Conservation (phyloP, 2,888 invertebrate species). For the Laspeyria flexula region DNA sequence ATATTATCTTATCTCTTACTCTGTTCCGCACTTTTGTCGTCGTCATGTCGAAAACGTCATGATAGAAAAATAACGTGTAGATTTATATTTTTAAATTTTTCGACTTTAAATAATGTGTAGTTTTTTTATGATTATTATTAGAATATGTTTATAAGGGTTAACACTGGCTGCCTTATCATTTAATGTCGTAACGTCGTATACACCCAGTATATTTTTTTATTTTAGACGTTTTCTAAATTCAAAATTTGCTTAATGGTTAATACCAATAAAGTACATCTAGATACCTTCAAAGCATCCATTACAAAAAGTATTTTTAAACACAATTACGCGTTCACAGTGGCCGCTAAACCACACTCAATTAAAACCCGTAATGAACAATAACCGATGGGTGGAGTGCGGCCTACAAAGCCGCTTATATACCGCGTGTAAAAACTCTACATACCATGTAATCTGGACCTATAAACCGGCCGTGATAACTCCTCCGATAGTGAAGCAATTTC, state of each 20-base stretch:
- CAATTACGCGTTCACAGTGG: slow-evolving; percentile 25
- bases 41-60: too few relatives aligned
- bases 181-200: too few relatives aligned
- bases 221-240: not conserved
- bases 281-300: not conserved
- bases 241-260: too few relatives aligned
- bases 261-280: not conserved
- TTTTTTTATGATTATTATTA: too few relatives aligned
- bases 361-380: slow-evolving; percentile 57
- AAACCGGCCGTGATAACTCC: slow-evolving; percentile 78
- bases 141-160: too few relatives aligned
- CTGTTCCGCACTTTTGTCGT: too few relatives aligned
- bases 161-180: too few relatives aligned
- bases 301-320: slow-evolving; percentile 21
- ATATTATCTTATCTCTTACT: too few relatives aligned
- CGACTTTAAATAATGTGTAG: too few relatives aligned
- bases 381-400: slow-evolving; percentile 50
- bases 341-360: slow-evolving; percentile 50
- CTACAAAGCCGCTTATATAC: slow-evolving; percentile 54
- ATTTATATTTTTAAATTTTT: too few relatives aligned
- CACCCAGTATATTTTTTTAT: too few relatives aligned
- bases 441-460: slow-evolving; percentile 83
- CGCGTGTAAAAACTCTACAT: slow-evolving; percentile 49
- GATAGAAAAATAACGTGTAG: too few relatives aligned
- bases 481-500: slow-evolving; percentile 85